Evolutionary conservation across 2,113 vertebrate genomes (phyloP), one percentile per base, ranked within the genome.

Genomic region (Balaeniceps rex): DNA sequence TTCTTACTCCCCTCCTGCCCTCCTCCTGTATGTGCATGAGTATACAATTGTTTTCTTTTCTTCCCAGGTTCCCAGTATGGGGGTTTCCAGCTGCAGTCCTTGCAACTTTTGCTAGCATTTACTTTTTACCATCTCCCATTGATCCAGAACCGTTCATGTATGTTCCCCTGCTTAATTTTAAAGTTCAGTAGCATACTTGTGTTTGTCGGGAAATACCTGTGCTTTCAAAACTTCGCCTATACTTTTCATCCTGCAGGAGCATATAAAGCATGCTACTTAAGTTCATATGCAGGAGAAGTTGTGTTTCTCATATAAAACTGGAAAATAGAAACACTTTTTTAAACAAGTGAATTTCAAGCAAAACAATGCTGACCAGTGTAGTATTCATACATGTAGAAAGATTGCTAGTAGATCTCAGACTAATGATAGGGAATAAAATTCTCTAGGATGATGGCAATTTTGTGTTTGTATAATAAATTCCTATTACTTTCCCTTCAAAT

Each of bases 41-140:
- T 63, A 28, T 11, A 36, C 17, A 55, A 18, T 0, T 1, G 15
- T 31, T 54, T 63, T 79, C 19, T 72, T 75, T 87, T 33, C 28
- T 22, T 83, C 34, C 36, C 93, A 98, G 98, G 96, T 92, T 97
- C 58, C 58, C 88, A 25, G 51, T n/a, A 9, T 87, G 72, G 47
- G 93, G 80, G 3, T 49, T 97, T 26, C 83, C 58, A 16, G 96
- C 82, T 60, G 97, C 75, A 82, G 66, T 96, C 71, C 54, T 97
- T 29, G 88, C 70, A 12, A 63, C 82, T 36, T 89, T 83, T 55
- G 91, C 97, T 18, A 96, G 96, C 23, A 34, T 98, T 92, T 98
- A 98, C 79, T 90, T 98, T 82, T 95, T 98, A 66, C 98, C 96
- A 10, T 98, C 97, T 44, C 98, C 97, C 44, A 97, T 97, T 18